Percentiles rank a stretch among this genome's conserved stretches.
Conservation (phyloP, 2,113 vertebrate genomes). For the Tympanuchus pallidicinctus region DNA sequence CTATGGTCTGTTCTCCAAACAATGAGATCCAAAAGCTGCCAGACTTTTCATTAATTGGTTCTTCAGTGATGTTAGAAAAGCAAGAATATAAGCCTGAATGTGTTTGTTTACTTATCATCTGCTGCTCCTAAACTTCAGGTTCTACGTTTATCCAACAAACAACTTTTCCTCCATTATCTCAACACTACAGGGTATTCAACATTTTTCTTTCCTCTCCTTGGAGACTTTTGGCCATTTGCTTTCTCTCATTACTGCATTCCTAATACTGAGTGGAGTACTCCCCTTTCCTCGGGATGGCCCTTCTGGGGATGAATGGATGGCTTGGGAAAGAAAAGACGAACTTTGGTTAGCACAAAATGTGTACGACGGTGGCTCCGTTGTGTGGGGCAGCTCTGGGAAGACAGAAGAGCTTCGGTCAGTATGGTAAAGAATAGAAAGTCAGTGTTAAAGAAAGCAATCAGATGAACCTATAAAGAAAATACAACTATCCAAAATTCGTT, state of each 20-base stretch:
- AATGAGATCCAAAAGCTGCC: slow-evolving; percentile 19
- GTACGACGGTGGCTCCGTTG: neutral
- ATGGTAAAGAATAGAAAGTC: neutral
- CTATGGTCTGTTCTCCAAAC: slow-evolving; percentile 17
- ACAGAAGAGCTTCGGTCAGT: neutral
- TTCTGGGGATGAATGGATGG: neutral
- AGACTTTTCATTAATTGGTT: slow-evolving; percentile 51
- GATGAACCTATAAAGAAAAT: neutral
- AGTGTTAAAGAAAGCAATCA: neutral
- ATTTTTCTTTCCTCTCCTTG: neutral
- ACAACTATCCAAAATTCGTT: neutral
- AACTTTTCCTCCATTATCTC: neutral
- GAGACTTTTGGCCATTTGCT: neutral
- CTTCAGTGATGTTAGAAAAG: slow-evolving; percentile 28
- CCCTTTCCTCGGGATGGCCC: neutral
- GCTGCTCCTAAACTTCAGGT: slow-evolving; percentile 1
- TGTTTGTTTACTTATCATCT: slow-evolving; percentile 44
- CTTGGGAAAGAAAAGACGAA: neutral
- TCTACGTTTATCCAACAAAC: neutral
- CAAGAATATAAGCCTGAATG: neutral
- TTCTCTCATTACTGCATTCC: neutral
- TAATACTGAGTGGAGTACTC: neutral
- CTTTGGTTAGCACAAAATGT: neutral
- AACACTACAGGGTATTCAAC: neutral
- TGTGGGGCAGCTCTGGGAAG: neutral